A percentile compares a stretch with the other conserved stretches of the same genome.
These are phyloP conservation scores for Drosophila carrolli DNA, from an alignment of 1,140 invertebrate genomes.

Conservation along the genomic window DNA sequence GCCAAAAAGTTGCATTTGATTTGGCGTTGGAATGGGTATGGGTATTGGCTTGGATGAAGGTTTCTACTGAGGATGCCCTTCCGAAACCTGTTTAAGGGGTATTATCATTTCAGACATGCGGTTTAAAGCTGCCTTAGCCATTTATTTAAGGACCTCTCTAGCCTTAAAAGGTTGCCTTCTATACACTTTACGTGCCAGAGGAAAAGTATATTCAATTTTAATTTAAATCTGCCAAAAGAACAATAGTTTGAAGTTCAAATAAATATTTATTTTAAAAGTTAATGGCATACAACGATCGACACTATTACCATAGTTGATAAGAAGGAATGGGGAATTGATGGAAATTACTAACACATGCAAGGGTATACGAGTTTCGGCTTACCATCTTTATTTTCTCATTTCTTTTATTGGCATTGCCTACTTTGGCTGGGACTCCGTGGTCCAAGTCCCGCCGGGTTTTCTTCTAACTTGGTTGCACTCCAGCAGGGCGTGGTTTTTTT, in stretches of 20 bases:
- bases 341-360: no score
- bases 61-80: background rate
- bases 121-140: no score
- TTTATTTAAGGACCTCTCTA: no score
- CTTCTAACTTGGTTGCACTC: background rate
- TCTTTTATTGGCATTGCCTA: background rate
- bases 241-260: no score
- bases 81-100: background rate
- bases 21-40: background rate
- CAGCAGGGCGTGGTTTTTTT: conserved; percentile 1
- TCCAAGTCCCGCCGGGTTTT: background rate
- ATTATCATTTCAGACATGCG: background rate
- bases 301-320: no score
- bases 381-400: background rate
- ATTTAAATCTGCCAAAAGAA: no score
- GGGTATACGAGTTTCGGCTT: background rate
- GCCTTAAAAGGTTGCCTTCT: no score
- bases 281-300: no score
- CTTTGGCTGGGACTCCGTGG: background rate
- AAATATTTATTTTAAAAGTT: no score
- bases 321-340: no score
- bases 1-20: conserved; percentile 41
- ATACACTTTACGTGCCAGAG: no score
- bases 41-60: background rate
- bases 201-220: no score